Conservation (phyloP, 1,140 invertebrate genomes). For the Coptotermes formosanus region DNA sequence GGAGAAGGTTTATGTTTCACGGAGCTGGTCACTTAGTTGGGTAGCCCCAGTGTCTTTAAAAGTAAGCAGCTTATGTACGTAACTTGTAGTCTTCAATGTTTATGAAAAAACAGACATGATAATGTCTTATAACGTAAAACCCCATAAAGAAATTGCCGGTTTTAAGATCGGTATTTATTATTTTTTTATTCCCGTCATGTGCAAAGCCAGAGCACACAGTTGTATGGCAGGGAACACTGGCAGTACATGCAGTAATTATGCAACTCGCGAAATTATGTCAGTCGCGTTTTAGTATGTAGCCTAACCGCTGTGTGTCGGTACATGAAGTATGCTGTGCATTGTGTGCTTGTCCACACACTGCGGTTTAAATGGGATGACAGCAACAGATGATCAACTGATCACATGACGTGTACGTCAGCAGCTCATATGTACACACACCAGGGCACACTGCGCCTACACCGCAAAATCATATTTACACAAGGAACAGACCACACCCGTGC, state of each 20-base stretch:
- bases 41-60: too few species aligned
- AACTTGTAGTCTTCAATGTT: too few species aligned
- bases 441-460: not conserved
- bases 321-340: not conserved
- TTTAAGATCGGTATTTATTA: too few species aligned
- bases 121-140: too few species aligned
- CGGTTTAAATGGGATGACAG: conserved; percentile 18
- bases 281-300: not conserved
- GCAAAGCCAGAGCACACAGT: too few species aligned
- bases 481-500: not conserved
- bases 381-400: conserved; percentile 15
- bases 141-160: too few species aligned
- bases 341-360: conserved; percentile 7
- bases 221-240: not conserved
- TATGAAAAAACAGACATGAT: too few species aligned
- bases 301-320: not conserved
- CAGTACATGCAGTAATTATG: not conserved
- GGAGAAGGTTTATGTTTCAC: too few species aligned
- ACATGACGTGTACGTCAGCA: not conserved
- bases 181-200: too few species aligned
- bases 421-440: conserved; percentile 12
- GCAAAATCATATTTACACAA: conserved; percentile 17
- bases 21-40: too few species aligned
- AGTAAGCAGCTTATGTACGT: too few species aligned
- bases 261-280: not conserved